Evolutionary conservation across 2,113 vertebrate genomes (phyloP).

Genomic region (Pristiophorus japonicus): DNA sequence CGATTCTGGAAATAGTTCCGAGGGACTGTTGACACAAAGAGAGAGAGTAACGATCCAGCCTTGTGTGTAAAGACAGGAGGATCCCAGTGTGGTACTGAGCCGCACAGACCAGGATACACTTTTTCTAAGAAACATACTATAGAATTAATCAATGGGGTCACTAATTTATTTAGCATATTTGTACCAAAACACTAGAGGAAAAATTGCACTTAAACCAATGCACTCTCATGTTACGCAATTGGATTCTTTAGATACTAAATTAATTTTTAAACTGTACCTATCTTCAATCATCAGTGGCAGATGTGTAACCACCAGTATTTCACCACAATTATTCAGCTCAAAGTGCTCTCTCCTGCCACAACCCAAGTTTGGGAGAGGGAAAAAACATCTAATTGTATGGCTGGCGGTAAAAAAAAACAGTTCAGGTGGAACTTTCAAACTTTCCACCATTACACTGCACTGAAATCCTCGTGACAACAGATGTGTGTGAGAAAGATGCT

Average conservation of each 20-base stretch:
- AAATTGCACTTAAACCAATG: too few species aligned
- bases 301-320: neutral
- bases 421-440: neutral
- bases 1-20: constrained; percentile 90
- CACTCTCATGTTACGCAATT: neutral
- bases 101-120: neutral
- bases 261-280: neutral
- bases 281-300: neutral
- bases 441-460: neutral
- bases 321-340: neutral
- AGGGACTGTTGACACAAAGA: constrained; percentile 49
- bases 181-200: neutral
- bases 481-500: neutral
- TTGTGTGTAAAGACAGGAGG: neutral
- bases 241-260: neutral
- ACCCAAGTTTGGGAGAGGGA: neutral
- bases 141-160: neutral
- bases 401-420: neutral
- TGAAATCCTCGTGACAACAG: neutral
- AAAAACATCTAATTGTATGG: neutral
- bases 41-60: neutral
- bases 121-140: neutral
- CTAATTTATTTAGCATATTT: neutral
- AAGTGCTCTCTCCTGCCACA: neutral
- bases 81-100: too few species aligned